Conservation (phyloP, 2,888 invertebrate genomes). For the Macroteleia sp. region DNA sequence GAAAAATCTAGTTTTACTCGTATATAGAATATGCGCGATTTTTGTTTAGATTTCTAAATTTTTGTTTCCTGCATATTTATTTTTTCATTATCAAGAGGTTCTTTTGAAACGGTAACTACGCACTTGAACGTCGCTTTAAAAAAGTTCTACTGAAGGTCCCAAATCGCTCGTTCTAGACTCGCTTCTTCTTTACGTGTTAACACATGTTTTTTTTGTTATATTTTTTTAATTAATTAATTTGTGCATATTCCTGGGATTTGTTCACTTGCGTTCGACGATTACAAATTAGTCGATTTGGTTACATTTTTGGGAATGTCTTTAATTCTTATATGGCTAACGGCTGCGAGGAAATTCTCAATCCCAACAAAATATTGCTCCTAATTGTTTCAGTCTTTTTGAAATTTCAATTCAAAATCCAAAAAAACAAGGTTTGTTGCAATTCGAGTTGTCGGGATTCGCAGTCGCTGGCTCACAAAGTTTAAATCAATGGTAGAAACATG, state of each 20-base stretch:
- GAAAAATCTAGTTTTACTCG: constrained; percentile 19
- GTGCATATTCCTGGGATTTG: constrained; percentile 68
- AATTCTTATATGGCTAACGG: too few species aligned
- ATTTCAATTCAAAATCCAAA: too few species aligned
- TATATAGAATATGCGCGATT: constrained; percentile 37
- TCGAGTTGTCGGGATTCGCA: too few species aligned
- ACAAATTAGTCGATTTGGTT: constrained; percentile 6
- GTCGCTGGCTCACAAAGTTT: too few species aligned
- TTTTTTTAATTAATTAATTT: constrained; percentile 70
- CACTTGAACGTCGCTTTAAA: constrained; percentile 49
- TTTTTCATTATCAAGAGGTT: too few species aligned
- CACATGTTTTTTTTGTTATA: too few species aligned
- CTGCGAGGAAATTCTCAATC: too few species aligned
- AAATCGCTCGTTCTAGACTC: constrained; percentile 66
- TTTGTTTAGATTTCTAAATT: constrained; percentile 23
- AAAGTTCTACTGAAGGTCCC: constrained; percentile 75
- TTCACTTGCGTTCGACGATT: constrained; percentile 37
- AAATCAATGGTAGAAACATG: too few species aligned
- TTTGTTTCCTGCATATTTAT: too few species aligned
- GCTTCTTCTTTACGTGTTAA: constrained; percentile 10
- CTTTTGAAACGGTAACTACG: constrained; percentile 22
- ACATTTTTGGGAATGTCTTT: constrained; percentile 10
- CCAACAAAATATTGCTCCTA: too few species aligned
- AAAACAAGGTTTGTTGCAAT: too few species aligned
- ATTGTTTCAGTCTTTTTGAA: too few species aligned